Conservation (phyloP, 2,888 invertebrate genomes). For the Formica aserva region DNA sequence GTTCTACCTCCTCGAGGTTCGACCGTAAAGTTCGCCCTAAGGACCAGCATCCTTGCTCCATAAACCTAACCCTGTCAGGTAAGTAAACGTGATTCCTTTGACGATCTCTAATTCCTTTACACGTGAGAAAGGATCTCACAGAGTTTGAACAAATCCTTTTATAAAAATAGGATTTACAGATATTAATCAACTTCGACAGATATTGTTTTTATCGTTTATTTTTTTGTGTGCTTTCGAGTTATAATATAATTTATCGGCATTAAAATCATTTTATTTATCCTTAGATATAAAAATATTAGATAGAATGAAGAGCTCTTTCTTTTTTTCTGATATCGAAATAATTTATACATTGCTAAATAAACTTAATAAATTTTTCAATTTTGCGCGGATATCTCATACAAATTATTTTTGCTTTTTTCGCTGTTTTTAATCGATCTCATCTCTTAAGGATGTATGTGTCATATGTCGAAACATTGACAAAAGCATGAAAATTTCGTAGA, state of each 20-base stretch:
- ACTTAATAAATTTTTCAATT: background rate
- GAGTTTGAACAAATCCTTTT: slow-evolving; percentile 27
- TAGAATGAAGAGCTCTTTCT: background rate
- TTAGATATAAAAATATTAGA: background rate
- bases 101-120: slow-evolving; percentile 66
- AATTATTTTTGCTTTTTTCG: background rate
- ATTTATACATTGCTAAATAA: background rate
- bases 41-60: slow-evolving; percentile 79
- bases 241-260: background rate
- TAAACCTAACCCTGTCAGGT: slow-evolving; percentile 82
- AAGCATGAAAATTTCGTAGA: too few relatives aligned
- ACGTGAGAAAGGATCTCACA: slow-evolving; percentile 66
- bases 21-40: slow-evolving; percentile 82
- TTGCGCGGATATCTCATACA: background rate
- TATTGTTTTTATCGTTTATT: background rate
- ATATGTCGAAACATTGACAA: too few relatives aligned
- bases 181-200: background rate
- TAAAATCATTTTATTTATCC: background rate
- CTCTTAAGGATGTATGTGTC: background rate
- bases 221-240: background rate
- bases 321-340: background rate
- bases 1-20: slow-evolving; percentile 77
- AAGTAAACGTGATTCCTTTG: slow-evolving; percentile 77
- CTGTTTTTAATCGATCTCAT: background rate
- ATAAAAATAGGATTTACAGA: background rate